Conservation (phyloP, 1,140 invertebrate species). For the Caenorhabditis remanei region DNA sequence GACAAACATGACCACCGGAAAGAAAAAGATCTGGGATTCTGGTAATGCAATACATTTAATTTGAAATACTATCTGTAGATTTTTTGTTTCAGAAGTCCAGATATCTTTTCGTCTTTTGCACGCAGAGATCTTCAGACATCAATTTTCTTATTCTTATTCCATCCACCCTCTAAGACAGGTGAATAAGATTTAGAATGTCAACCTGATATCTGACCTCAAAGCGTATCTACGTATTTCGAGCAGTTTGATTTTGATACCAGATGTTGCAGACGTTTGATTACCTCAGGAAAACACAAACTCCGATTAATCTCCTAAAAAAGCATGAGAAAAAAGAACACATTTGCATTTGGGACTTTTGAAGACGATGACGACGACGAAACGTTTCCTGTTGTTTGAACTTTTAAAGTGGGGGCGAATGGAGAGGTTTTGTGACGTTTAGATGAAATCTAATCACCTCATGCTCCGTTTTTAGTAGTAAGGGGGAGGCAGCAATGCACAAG, state of each 20-base stretch:
- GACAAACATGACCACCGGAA: background rate
- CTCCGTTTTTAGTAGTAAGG: slow-evolving; percentile 21
- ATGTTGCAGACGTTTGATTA: background rate
- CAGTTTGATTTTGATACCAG: background rate
- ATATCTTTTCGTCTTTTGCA: background rate
- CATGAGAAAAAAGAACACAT: background rate
- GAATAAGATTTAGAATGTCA: background rate
- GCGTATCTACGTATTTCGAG: background rate
- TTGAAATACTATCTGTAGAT: slow-evolving; percentile 41
- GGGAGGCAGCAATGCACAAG: background rate
- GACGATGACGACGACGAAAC: background rate
- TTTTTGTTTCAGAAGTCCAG: slow-evolving; percentile 1
- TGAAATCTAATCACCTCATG: slow-evolving; percentile 34
- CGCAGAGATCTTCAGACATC: background rate
- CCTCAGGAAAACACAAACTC: slow-evolving; percentile 15
- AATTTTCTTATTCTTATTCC: background rate
- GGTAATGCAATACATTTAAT: slow-evolving; percentile 7
- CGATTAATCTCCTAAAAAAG: background rate
- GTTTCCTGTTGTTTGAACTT: slow-evolving; percentile 42
- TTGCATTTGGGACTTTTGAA: slow-evolving; percentile 14
- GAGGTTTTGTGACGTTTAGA: slow-evolving; percentile 21
- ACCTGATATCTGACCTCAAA: background rate
- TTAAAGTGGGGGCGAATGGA: slow-evolving; percentile 34
- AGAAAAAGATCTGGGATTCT: background rate
- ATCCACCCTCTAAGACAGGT: slow-evolving; percentile 11